These are phyloP conservation scores for Dynastes maya DNA, from an alignment of 2,888 invertebrate species.

Conservation along the genomic window DNA sequence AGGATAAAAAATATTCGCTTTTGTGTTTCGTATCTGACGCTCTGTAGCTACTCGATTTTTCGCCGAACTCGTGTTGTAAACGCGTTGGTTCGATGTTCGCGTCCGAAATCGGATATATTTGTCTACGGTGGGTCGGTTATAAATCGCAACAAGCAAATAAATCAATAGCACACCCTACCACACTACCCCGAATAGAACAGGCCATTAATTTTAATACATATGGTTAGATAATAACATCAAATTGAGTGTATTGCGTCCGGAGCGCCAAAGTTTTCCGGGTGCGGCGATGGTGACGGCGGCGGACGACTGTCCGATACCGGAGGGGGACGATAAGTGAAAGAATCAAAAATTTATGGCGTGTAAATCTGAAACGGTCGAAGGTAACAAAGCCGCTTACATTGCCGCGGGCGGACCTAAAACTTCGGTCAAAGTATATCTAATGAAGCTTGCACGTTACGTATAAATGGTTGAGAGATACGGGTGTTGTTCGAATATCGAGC, in stretches of 20 bases:
- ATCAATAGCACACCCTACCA: conserved; percentile 13
- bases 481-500: conserved; percentile 30
- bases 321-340: conserved; percentile 55
- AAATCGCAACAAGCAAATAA: conserved; percentile 20
- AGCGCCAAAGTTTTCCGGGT: conserved; percentile 28
- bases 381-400: conserved; percentile 60
- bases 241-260: conserved; percentile 48
- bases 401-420: conserved; percentile 56
- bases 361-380: conserved; percentile 60
- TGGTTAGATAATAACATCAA: conserved; percentile 47
- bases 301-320: conserved; percentile 28
- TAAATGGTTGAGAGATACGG: conserved; percentile 38
- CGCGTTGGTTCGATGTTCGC: background rate
- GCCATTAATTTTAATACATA: conserved; percentile 47
- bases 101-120: conserved; percentile 9
- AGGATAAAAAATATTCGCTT: background rate
- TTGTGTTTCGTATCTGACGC: background rate
- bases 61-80: no score
- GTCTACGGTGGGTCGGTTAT: conserved; percentile 3
- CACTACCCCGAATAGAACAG: conserved; percentile 30
- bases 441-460: conserved; percentile 53
- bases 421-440: conserved; percentile 60
- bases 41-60: no score
- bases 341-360: conserved; percentile 61
- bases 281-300: no score